Base-by-base conservation (phyloP, 2,113 vertebrate species). In the Erythrocebus patas region DNA sequence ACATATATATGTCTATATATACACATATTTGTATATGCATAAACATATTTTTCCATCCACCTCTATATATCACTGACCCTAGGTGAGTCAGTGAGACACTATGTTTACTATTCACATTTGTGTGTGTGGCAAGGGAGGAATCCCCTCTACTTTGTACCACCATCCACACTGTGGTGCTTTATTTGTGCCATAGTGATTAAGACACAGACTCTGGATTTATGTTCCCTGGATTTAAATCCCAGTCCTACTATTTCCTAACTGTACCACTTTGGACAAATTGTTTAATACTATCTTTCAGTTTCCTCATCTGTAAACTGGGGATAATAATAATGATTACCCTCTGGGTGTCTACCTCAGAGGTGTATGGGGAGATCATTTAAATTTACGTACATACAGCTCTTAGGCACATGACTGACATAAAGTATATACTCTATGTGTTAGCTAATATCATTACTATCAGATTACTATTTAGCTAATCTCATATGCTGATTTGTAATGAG, bases 381-480 rank as follows among this genome's bases (percentile, higher is more conserved):
- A 27, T 72, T 10, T 86, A 43, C 20, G 9, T 43, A 45, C 30
- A 85, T 10, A 25, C 0, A n/a, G 1, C 3, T 73, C 5, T 40
- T 30, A 45, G 30, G 52, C 9, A 32, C 3, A 55, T 64, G 40
- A 32, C 22, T 12, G 81, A 3, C 27, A 40, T 3, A 52, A 10
- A 89, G 30, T 30, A 45, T 32, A 64, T 5, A 32, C 52, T 35
- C 50, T 12, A 25, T 16, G 11, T 66, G 4, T 87, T 92, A 75
- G 14, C n/a, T 70, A 43, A 38, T 64, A 64, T 78, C 32, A 70
- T 61, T 70, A 18, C n/a, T 81, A 38, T 30, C 20, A 75, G 14
- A 70, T 83, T 79, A 55, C 55, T 66, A 82, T 89, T 79, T 66
- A 89, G n/a, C 30, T 93, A 83, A 89, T 95, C 64, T 95, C 2